Conservation (phyloP, 1,140 invertebrate genomes). For the Hypothenemus hampei region DNA sequence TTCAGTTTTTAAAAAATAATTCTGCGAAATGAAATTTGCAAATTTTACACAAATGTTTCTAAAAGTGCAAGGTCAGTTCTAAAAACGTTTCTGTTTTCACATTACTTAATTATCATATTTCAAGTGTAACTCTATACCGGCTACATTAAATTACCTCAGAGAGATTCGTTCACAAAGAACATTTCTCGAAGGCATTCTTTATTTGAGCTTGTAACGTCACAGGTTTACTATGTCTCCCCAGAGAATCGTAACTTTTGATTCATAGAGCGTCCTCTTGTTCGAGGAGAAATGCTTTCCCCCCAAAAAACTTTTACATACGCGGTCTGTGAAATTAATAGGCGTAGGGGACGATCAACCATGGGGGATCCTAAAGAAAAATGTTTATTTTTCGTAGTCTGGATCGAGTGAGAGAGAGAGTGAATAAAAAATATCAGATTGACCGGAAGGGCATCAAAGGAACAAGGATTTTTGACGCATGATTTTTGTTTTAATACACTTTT, state of each 20-base stretch:
- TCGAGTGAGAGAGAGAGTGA: background rate
- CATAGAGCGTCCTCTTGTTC: background rate
- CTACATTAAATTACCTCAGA: no score
- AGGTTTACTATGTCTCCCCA: background rate
- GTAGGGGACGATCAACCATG: background rate
- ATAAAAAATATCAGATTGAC: slow-evolving; percentile 16
- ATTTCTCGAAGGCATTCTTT: no score
- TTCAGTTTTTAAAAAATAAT: no score
- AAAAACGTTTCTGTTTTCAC: no score
- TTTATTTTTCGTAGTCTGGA: no score
- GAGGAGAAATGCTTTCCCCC: background rate
- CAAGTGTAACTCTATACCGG: no score
- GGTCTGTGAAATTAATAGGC: slow-evolving; percentile 12
- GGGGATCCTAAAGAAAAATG: background rate
- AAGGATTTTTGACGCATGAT: slow-evolving; percentile 1
- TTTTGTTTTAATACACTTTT: background rate
- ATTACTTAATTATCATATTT: no score
- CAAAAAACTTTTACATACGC: slow-evolving; percentile 5
- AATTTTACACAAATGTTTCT: no score
- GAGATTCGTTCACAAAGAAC: no score
- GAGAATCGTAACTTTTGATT: slow-evolving; percentile 9
- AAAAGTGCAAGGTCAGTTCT: no score
- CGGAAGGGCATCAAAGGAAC: slow-evolving; percentile 3
- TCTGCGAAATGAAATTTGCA: no score
- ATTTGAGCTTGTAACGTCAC: background rate